Percentiles rank a stretch among this genome's conserved stretches.
phyloP scores from a whole-genome alignment of 2,888 invertebrate species.

The Thereva nobilitata region DNA sequence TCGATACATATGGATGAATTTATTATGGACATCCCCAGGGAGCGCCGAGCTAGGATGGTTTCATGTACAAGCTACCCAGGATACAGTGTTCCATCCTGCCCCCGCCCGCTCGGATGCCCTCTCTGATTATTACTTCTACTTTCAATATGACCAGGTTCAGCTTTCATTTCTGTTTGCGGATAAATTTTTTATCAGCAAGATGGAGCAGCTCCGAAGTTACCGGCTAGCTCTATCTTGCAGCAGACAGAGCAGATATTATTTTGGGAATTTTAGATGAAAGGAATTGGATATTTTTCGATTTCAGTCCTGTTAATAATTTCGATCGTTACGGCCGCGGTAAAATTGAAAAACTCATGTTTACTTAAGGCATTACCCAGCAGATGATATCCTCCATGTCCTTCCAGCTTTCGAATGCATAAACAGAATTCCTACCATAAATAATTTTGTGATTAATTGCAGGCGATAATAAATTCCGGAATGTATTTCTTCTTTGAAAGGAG shows the following conservation, averaged over 20 bases:
- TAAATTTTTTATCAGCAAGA: constrained; percentile 25
- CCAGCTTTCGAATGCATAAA: no score
- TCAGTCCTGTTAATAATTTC: no score
- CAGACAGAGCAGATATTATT: constrained; percentile 4
- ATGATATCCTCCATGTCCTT: no score
- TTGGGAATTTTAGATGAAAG: not conserved
- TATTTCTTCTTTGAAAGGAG: not conserved
- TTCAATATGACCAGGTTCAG: constrained; percentile 12
- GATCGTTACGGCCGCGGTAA: no score
- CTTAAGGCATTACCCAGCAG: no score
- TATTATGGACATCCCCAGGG: constrained; percentile 37
- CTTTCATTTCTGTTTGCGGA: constrained; percentile 26
- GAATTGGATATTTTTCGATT: no score
- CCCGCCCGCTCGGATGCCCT: not conserved
- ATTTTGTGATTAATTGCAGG: no score
- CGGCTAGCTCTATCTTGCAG: not conserved
- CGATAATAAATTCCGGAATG: no score
- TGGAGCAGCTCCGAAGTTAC: constrained; percentile 2
- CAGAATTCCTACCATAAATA: no score
- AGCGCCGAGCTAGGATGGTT: no score
- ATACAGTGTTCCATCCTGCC: constrained; percentile 13
- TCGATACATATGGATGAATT: constrained; percentile 48
- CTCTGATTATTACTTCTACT: no score
- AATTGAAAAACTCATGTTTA: no score
- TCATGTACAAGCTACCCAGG: constrained; percentile 6